Base-by-base conservation (phyloP, 2,888 invertebrate genomes). In the Limnephilus rhombicus region DNA sequence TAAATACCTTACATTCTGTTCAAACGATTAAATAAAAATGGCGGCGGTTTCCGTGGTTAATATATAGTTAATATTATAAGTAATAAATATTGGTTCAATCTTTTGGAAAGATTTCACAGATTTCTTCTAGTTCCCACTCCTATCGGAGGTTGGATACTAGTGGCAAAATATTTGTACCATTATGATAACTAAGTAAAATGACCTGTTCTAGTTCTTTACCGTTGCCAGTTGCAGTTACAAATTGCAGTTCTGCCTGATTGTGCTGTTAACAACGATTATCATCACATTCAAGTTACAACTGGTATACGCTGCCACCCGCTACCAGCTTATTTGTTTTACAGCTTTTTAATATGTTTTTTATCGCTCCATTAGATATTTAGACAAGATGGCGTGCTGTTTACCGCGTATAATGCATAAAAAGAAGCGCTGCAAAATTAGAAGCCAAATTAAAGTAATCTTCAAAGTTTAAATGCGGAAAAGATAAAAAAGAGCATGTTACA, bases 401-500 rank as follows among this genome's bases (percentile, higher is more conserved):
- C 68, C n/a, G n/a, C 9, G 68, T 68, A 9, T 68, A 68, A 68
- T 68, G 68, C 68, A 68, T 68, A 68, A 68, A 68, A 68, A 68
- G 24, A n/a, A 24, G 24, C 18, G 53, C 68, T 68, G 68, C 24
- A 68, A 68, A 68, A 68, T 68, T 68, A 7, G 24, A n/a, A 68
- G 68, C 80, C 31, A 34, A 88, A 88, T 88, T 88, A 34, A 53
- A 68, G 53, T 24, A 88, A 88, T 88, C 68, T 68, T 88, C 34
- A 88, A 88, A 88, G 80, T 88, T 88, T 89, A 37, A 89, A 89
- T 37, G 34, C 80, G 80, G 80, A 80, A 89, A 80, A 80, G 88
- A 89, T 89, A 89, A 89, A 89, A 45, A 68, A 89, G 88, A 89
- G 34, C 80, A 89, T 89, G 80, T 89, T 89, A 80, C 80, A 89